These are phyloP conservation scores for Diplogasteroides magnus DNA, from an alignment of 1,140 invertebrate species.

Conservation along the genomic window DNA sequence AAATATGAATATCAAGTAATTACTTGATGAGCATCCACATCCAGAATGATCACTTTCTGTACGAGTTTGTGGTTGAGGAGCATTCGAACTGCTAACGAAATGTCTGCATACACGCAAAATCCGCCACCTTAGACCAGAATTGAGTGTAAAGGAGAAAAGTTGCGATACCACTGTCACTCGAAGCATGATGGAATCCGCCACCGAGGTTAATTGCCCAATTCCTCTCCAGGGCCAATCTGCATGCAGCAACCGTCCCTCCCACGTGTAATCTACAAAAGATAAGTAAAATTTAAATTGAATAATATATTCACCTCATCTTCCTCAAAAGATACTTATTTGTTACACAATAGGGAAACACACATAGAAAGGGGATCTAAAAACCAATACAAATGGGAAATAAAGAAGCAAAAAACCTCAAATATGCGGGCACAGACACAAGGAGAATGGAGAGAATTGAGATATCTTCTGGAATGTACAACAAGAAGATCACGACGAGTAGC, in stretches of 20 bases:
- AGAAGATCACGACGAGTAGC: not conserved
- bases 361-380: not conserved
- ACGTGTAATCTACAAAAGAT: conserved; percentile 67
- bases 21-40: conserved; percentile 79
- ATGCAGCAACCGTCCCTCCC: conserved; percentile 72
- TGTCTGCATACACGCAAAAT: conserved; percentile 82
- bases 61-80: conserved; percentile 64
- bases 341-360: not conserved
- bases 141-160: not conserved
- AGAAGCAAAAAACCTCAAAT: not conserved
- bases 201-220: conserved; percentile 86
- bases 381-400: not conserved
- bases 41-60: conserved; percentile 74
- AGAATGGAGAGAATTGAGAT: not conserved
- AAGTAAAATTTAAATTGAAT: conserved; percentile 5
- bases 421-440: not conserved
- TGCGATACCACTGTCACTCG: not conserved
- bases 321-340: not conserved
- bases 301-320: conserved; percentile 1
- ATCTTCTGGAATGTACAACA: not conserved
- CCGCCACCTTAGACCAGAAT: conserved; percentile 65
- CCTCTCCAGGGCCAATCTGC: conserved; percentile 71
- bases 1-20: conserved; percentile 25
- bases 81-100: conserved; percentile 70
- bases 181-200: conserved; percentile 70